These are phyloP conservation scores for Oreocharis arfaki DNA, from an alignment of 2,113 vertebrate species.

Conservation along the genomic window DNA sequence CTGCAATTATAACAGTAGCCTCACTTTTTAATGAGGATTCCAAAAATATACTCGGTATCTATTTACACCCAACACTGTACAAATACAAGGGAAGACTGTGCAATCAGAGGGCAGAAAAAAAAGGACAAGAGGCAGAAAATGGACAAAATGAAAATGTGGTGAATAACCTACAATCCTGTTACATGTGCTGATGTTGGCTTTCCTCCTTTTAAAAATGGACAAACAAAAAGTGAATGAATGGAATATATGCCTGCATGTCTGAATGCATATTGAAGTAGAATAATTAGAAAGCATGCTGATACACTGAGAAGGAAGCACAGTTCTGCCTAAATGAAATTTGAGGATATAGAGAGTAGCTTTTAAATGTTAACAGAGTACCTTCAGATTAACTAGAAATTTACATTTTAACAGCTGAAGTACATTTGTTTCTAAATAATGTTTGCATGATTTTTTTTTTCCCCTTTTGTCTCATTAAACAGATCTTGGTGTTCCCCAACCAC, in stretches of 20 bases:
- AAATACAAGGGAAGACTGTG: background rate
- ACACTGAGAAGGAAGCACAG: background rate
- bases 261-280: background rate
- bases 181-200: background rate
- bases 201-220: background rate
- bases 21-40: background rate
- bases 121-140: background rate
- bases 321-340: background rate
- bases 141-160: background rate
- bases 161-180: background rate
- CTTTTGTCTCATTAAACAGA: background rate
- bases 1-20: background rate
- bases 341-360: background rate
- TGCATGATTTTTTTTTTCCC: background rate
- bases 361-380: background rate
- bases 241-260: background rate
- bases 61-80: background rate
- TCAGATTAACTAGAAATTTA: background rate
- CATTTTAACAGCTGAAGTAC: background rate
- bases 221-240: background rate
- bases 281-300: background rate
- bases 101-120: background rate
- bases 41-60: background rate
- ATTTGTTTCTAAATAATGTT: background rate
- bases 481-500: fast-evolving